Base-by-base conservation (phyloP, 2,797 vertebrate species). In the Xerus rutilus region DNA sequence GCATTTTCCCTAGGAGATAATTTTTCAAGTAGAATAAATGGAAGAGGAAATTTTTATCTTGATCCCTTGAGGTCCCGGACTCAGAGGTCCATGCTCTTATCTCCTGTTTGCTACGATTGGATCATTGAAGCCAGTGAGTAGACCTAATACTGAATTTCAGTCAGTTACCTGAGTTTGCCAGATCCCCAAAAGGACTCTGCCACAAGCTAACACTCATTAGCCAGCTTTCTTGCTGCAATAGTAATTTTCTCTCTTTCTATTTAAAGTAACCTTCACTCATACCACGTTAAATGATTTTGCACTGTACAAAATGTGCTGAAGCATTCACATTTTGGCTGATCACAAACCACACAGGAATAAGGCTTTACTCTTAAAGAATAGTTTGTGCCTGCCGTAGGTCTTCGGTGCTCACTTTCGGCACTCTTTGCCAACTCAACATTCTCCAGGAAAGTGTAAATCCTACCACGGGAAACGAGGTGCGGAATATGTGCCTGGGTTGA, bases 381-480 rank as follows among this genome's bases (percentile, higher is more conserved):
- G 96, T 94, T 94, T 96, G 93, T 98, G 95, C 89, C 91, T 97
- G 96, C 77, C 86, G 74, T 28, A 92, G 91, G 77, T 98, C 97
- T 98, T 97, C 96, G 95, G 93, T 97, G 94, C 96, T 98, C 97
- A 88, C 97, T 98, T 98, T 98, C 47, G 21, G 35, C 72, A 77
- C 39, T 97, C 90, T 81, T 90, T 98, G 98, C 98, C 98, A 98
- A 97, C 93, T 98, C 96, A 95, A 96, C 96, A 95, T 98, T 98
- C 97, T 97, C 95, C 78, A 97, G 98, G 93, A 98, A 98, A 97
- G 84, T 97, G 97, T 98, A 98, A 98, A 98, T 98, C 96, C 97
- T 96, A 97, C 96, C 95, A 97, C 73, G 88, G 98, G 98, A 98
- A 98, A 98, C 49, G 97, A 98, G 89, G 97, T 97, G 98, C 97